Conservation (phyloP, 2,888 invertebrate species). For the Autographa gamma region DNA sequence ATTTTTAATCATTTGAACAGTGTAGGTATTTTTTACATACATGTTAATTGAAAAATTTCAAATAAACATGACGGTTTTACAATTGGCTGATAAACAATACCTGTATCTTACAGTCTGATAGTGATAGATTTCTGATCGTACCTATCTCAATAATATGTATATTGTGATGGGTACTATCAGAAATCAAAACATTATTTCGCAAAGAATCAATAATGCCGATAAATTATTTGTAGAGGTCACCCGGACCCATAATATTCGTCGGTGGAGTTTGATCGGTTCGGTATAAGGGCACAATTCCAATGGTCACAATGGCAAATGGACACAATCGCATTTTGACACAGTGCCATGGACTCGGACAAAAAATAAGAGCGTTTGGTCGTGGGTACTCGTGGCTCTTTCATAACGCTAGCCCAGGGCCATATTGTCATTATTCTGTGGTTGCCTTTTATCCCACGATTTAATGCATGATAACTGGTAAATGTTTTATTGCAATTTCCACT, state of each 20-base stretch:
- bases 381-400: slow-evolving; percentile 9
- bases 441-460: slow-evolving; percentile 7
- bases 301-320: slow-evolving; percentile 55
- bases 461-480: slow-evolving; percentile 5
- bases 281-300: slow-evolving; percentile 51
- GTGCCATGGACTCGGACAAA: slow-evolving; percentile 20
- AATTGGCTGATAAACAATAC: too few relatives aligned
- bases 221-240: not conserved
- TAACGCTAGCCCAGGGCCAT: slow-evolving; percentile 9
- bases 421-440: slow-evolving; percentile 17
- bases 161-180: too few relatives aligned
- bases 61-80: too few relatives aligned
- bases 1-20: too few relatives aligned
- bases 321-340: slow-evolving; percentile 58
- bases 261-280: slow-evolving; percentile 51
- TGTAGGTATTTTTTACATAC: too few relatives aligned
- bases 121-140: too few relatives aligned
- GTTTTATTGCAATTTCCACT: not conserved
- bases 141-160: too few relatives aligned
- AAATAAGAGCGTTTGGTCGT: slow-evolving; percentile 12
- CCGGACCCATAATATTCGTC: slow-evolving; percentile 42
- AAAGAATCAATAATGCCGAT: not conserved
- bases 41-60: too few relatives aligned
- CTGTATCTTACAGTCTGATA: too few relatives aligned
- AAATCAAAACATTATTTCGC: not conserved